Percentiles rank a stretch among this genome's conserved stretches.
These are phyloP conservation scores for Heteromyza rotundicornis DNA, from an alignment of 2,888 invertebrate species.

Conservation along the genomic window DNA sequence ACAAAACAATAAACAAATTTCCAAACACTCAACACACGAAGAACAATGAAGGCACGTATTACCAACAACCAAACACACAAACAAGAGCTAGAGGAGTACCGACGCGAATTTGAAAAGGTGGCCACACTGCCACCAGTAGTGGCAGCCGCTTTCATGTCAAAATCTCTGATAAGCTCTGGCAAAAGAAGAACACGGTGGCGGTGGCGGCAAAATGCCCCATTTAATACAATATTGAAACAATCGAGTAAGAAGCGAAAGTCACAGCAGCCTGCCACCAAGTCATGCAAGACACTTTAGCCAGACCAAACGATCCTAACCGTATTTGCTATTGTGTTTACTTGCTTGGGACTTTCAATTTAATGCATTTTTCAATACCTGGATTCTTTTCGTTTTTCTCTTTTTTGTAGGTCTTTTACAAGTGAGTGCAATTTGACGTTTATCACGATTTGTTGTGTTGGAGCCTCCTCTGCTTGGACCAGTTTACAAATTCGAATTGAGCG, in stretches of 20 bases:
- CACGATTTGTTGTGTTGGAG: slow-evolving; percentile 42
- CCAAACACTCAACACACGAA: slow-evolving; percentile 38
- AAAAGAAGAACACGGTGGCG: slow-evolving; percentile 12
- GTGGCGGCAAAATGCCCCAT: too few species aligned
- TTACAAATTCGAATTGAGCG: slow-evolving; percentile 52
- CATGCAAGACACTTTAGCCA: neutral
- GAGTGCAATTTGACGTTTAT: slow-evolving; percentile 49
- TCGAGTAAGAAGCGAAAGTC: neutral
- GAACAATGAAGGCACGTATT: neutral
- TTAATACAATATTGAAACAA: neutral
- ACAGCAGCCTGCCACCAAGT: too few species aligned
- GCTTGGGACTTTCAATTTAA: neutral
- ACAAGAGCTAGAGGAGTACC: neutral
- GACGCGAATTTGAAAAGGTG: neutral
- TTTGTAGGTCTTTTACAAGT: neutral
- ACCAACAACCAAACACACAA: slow-evolving; percentile 14
- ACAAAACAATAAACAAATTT: slow-evolving; percentile 57
- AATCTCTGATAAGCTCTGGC: slow-evolving; percentile 49
- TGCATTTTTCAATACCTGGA: slow-evolving; percentile 14
- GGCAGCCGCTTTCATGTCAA: slow-evolving; percentile 37
- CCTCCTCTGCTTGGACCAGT: slow-evolving; percentile 26
- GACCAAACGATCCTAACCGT: neutral
- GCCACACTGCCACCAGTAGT: slow-evolving; percentile 9
- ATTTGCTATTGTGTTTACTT: slow-evolving; percentile 9
- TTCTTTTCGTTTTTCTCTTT: slow-evolving; percentile 37